A percentile compares a stretch with the other conserved stretches of the same genome.
phyloP scores from a whole-genome alignment of 2,888 invertebrate species.

The Priocnemis perturbator region DNA sequence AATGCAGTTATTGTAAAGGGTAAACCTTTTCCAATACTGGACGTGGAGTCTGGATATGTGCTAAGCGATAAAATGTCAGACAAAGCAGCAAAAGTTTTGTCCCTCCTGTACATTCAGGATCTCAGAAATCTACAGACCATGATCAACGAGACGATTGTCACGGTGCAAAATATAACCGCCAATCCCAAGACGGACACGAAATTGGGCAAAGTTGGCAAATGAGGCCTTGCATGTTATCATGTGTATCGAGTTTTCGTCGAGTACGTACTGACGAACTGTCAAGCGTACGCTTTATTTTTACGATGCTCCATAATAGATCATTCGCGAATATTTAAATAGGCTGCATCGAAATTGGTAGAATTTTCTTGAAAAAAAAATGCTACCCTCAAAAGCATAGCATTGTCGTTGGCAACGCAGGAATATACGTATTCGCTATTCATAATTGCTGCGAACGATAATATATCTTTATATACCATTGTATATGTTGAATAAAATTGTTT shows the following conservation, averaged over 20 bases:
- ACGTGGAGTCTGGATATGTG: conserved; percentile 82
- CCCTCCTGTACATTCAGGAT: conserved; percentile 89
- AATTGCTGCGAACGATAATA: too few relatives aligned
- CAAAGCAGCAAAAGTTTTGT: conserved; percentile 85
- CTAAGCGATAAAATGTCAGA: conserved; percentile 81
- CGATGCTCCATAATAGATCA: background rate
- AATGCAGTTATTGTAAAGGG: conserved; percentile 78
- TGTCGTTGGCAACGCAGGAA: too few relatives aligned
- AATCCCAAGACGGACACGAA: conserved; percentile 97
- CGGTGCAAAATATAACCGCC: conserved; percentile 94
- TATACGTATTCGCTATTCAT: too few relatives aligned
- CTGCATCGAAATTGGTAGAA: too few relatives aligned
- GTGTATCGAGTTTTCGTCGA: background rate
- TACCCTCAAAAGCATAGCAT: too few relatives aligned
- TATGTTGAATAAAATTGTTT: too few relatives aligned
- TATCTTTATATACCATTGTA: too few relatives aligned
- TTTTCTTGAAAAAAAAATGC: too few relatives aligned
- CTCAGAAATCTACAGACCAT: conserved; percentile 91
- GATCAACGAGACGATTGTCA: conserved; percentile 96
- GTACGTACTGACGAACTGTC: conserved; percentile 6
- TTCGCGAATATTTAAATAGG: too few relatives aligned
- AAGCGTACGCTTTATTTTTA: conserved; percentile 8
- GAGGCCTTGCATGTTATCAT: conserved; percentile 50
- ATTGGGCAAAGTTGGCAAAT: conserved; percentile 92
- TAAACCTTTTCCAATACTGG: conserved; percentile 83